Evolutionary conservation across 2,113 vertebrate species (phyloP), one percentile per base, ranked within the genome.

Genomic region (Elephas maximus): DNA sequence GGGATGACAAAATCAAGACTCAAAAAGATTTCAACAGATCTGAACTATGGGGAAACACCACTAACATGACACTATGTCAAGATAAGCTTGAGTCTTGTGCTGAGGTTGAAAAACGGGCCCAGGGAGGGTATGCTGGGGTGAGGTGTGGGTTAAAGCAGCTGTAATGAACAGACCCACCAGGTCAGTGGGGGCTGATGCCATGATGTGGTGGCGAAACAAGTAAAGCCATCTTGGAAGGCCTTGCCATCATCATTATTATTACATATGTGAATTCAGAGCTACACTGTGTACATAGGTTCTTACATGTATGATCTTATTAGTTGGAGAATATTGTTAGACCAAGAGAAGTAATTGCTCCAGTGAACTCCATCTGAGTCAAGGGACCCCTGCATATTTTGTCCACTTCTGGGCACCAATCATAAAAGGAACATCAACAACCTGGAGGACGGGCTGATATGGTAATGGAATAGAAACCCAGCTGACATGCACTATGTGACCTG

Each of bases 21-120:
- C 74, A 89, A 57, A 77, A 53, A 37, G 78, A 91, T 97, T 96
- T 96, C 93, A 88, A 93, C 83, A 95, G 82, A 83, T 63, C 76
- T 67, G 51, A 73, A 48, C 84, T 57, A 57, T 28, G 83, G 78
- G n/a, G 77, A 86, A 90, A 77, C 44, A 65, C 8, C 20, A 2
- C 24, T 65, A 78, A 17, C 3, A 37, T 12, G 33, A 95, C 53
- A 63, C 65, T 73, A 73, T 81, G 67, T 96, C 76, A 73, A 96
- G 89, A 89, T 62, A 86, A 30, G 53, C 89, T 15, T 3, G 85
- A 92, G 76, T 83, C 57, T 60, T 63, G 2, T 44, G 33, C 18
- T 6, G n/a, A 44, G 48, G 83, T 44, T 88, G 96, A 80, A 73
- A 79, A 96, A 89, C 62, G 7, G 30, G 88, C 57, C 69, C 30